These are phyloP conservation scores for Chrysolina oricalcia DNA, from an alignment of 2,888 invertebrate species.

Conservation along the genomic window DNA sequence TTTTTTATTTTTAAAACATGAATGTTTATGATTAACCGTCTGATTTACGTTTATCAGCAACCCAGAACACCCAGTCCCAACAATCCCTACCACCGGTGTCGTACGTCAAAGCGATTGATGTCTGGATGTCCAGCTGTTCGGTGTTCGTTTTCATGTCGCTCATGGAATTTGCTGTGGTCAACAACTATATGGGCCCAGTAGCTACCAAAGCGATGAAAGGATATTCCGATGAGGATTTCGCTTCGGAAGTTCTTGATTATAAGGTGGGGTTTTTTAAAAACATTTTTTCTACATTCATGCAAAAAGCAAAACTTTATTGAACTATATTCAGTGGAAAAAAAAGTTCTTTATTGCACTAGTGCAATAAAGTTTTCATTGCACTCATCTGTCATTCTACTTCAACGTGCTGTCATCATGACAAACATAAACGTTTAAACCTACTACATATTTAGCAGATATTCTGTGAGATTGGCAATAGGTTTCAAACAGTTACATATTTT, in stretches of 20 bases:
- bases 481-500: too few relatives aligned
- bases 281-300: too few relatives aligned
- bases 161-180: slow-evolving; percentile 93
- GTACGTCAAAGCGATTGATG: slow-evolving; percentile 93
- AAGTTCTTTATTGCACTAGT: too few relatives aligned
- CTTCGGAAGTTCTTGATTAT: slow-evolving; percentile 82
- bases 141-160: slow-evolving; percentile 93
- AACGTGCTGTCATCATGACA: too few relatives aligned
- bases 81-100: slow-evolving; percentile 92
- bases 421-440: too few relatives aligned
- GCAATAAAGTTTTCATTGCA: too few relatives aligned
- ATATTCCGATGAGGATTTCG: slow-evolving; percentile 88
- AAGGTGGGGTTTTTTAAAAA: slow-evolving; percentile 73
- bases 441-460: too few relatives aligned
- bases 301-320: too few relatives aligned
- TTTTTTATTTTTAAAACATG: too few relatives aligned
- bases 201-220: slow-evolving; percentile 93
- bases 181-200: slow-evolving; percentile 89
- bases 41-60: slow-evolving; percentile 75
- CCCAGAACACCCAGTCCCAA: slow-evolving; percentile 94
- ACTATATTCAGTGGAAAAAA: too few relatives aligned
- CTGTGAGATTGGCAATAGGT: too few relatives aligned
- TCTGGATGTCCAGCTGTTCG: slow-evolving; percentile 94
- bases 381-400: too few relatives aligned
- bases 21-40: neutral